Evolutionary conservation across 2,797 vertebrate genomes (phyloP).

Genomic region (Labroides dimidiatus): DNA sequence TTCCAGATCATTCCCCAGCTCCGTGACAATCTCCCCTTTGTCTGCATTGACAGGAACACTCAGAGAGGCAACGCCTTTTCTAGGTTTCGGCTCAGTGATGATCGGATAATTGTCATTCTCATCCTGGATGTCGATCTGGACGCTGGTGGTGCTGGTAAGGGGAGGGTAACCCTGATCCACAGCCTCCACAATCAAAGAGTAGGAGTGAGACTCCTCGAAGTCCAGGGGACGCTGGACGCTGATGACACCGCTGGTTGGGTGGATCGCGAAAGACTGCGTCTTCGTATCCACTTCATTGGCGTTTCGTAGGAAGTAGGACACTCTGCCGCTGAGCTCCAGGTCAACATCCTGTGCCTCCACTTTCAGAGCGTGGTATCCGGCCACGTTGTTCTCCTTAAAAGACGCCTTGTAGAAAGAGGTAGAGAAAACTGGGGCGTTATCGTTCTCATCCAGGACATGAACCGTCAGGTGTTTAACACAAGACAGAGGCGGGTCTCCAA

Average conservation of each 20-base stretch:
- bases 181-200: constrained; percentile 88
- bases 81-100: constrained; percentile 83
- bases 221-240: constrained; percentile 85
- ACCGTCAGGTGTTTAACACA: constrained; percentile 86
- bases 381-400: constrained; percentile 86
- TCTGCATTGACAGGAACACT: constrained; percentile 87
- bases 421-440: constrained; percentile 91
- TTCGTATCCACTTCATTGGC: constrained; percentile 67
- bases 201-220: constrained; percentile 84
- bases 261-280: constrained; percentile 79
- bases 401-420: constrained; percentile 79
- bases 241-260: constrained; percentile 87
- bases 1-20: constrained; percentile 66
- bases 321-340: constrained; percentile 85
- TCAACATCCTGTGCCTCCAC: constrained; percentile 88
- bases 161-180: constrained; percentile 89
- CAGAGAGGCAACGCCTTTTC: constrained; percentile 82
- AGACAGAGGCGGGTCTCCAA: constrained; percentile 84
- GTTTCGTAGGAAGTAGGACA: constrained; percentile 88
- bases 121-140: constrained; percentile 87
- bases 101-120: constrained; percentile 90
- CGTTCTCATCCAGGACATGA: constrained; percentile 89
- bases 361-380: constrained; percentile 81
- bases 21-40: constrained; percentile 84
- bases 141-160: constrained; percentile 84